phyloP scores from a whole-genome alignment of 2,888 invertebrate species.

The Drosophila colorata region DNA sequence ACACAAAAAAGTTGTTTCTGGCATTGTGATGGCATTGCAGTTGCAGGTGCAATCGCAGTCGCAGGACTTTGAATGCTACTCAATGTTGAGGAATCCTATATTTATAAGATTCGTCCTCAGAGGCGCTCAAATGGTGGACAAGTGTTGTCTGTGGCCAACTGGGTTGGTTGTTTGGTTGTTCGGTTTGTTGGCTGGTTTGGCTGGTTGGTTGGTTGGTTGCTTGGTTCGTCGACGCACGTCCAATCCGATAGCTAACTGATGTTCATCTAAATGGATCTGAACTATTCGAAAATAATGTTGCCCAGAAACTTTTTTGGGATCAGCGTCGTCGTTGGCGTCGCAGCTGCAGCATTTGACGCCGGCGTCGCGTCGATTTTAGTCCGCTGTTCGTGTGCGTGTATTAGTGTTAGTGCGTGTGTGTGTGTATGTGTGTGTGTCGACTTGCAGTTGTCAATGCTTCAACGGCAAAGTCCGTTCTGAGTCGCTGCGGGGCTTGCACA shows the following conservation, averaged over 20 bases:
- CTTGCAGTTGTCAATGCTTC: constrained; percentile 72
- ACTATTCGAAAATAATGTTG: constrained; percentile 85
- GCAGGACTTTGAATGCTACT: constrained; percentile 3
- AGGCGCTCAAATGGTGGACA: constrained; percentile 2
- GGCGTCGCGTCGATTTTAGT: constrained; percentile 48
- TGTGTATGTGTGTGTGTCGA: constrained; percentile 27
- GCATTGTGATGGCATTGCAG: constrained; percentile 16
- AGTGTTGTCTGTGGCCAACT: constrained; percentile 25
- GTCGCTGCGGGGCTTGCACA: constrained; percentile 73
- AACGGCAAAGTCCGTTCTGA: constrained; percentile 73
- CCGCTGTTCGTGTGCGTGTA: constrained; percentile 17
- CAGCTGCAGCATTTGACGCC: constrained; percentile 58
- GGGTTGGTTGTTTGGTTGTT: constrained; percentile 22
- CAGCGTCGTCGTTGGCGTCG: constrained; percentile 51
- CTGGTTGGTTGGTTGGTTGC: constrained; percentile 39
- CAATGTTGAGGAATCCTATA: constrained; percentile 8
- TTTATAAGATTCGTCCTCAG: constrained; percentile 7
- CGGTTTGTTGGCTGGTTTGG: constrained; percentile 16
- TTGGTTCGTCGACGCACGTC: constrained; percentile 79
- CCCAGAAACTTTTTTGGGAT: constrained; percentile 83
- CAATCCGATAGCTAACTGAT: constrained; percentile 85
- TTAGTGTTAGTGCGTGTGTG: constrained; percentile 14
- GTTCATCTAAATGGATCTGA: constrained; percentile 85
- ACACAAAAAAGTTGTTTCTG: constrained; percentile 2
- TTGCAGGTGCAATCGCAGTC: constrained; percentile 2